These are phyloP conservation scores for Tetragonula carbonaria DNA, from an alignment of 2,888 invertebrate species.

Conservation along the genomic window DNA sequence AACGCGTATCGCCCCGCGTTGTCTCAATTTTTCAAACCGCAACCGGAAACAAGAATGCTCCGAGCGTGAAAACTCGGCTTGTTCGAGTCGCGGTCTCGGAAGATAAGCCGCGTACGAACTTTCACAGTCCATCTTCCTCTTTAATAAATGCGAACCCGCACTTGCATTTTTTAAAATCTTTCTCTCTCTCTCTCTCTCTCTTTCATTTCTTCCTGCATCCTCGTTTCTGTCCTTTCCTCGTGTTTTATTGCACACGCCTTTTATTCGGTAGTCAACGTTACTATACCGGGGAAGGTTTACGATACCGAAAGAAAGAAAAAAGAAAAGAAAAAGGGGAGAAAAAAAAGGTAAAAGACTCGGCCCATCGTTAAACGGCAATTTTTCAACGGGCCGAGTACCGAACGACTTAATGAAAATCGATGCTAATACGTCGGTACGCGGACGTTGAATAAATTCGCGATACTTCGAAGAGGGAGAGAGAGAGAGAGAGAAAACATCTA, in stretches of 20 bases:
- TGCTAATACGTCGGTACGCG: not conserved
- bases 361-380: not conserved
- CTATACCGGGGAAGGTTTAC: not conserved
- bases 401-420: conserved; percentile 19
- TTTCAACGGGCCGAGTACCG: not conserved
- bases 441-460: conserved; percentile 7
- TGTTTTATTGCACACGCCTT: not conserved
- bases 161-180: conserved; percentile 20
- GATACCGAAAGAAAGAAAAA: not conserved
- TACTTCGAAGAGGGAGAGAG: not conserved
- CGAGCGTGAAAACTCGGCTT: conserved; percentile 31
- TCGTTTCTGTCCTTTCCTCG: no score
- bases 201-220: not conserved
- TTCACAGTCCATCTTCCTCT: conserved; percentile 27
- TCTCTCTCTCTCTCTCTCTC: not conserved
- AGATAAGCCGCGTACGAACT: conserved; percentile 45
- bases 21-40: conserved; percentile 23
- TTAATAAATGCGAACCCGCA: conserved; percentile 11
- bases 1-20: not conserved
- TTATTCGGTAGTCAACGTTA: not conserved
- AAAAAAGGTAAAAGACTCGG: not conserved
- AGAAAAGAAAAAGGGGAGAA: no score
- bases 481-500: not conserved
- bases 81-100: conserved; percentile 13
- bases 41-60: conserved; percentile 28